Conservation (phyloP, 2,797 vertebrate species). For the Sibirionetta formosa region DNA sequence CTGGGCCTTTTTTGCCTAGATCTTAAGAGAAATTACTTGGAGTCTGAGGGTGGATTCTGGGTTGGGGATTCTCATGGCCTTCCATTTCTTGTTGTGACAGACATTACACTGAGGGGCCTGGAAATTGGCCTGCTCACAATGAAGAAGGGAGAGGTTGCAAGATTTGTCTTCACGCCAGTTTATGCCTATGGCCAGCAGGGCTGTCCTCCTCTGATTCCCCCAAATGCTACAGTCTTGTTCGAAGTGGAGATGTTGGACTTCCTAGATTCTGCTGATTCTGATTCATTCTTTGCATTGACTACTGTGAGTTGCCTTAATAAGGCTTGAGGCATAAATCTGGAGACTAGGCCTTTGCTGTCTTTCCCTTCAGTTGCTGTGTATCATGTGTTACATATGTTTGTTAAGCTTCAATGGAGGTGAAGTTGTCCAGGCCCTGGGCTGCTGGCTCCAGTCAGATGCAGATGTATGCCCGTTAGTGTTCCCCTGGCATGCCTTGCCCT, state of each 20-base stretch:
- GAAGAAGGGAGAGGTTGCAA: conserved; percentile 91
- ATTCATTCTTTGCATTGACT: conserved; percentile 85
- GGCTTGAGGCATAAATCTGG: background rate
- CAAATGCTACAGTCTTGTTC: conserved; percentile 85
- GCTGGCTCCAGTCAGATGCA: background rate
- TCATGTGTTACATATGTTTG: fast-evolving
- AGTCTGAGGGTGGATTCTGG: fast-evolving
- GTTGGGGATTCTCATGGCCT: background rate
- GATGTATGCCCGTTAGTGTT: fast-evolving
- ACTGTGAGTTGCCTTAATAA: conserved; percentile 78
- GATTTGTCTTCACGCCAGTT: conserved; percentile 86
- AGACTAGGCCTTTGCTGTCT: background rate
- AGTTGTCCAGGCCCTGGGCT: background rate
- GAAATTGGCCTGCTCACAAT: conserved; percentile 92
- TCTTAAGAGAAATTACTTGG: background rate
- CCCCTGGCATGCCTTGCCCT: background rate
- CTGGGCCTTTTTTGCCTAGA: background rate
- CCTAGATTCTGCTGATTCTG: conserved; percentile 88
- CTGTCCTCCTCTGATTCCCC: conserved; percentile 91
- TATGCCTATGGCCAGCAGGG: conserved; percentile 92
- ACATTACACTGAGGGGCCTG: conserved; percentile 91
- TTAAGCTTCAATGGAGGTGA: background rate
- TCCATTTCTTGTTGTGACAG: conserved; percentile 71
- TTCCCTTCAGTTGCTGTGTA: background rate
- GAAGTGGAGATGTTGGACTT: conserved; percentile 93